These are phyloP conservation scores for Brassicogethes aeneus DNA, from an alignment of 2,888 invertebrate species.

Conservation along the genomic window DNA sequence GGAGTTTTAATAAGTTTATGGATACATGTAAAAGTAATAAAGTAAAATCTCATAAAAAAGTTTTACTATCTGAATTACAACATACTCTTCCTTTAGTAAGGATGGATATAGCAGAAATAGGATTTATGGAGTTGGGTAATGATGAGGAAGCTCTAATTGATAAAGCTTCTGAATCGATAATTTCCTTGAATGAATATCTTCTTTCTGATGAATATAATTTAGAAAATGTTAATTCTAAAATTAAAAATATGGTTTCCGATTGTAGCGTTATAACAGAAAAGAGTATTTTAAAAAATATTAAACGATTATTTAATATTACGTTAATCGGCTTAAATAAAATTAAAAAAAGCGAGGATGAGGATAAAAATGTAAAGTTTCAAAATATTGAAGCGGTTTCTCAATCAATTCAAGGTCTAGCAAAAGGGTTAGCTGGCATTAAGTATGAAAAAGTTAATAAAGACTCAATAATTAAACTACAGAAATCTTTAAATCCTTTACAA, in stretches of 20 bases:
- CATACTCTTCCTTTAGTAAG: slow-evolving; percentile 14
- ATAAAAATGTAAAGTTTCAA: slow-evolving; percentile 20
- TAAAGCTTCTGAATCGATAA: slow-evolving; percentile 11
- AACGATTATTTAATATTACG: background rate
- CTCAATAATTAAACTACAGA: slow-evolving; percentile 28
- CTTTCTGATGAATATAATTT: slow-evolving; percentile 6
- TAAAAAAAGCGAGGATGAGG: slow-evolving; percentile 18
- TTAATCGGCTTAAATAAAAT: slow-evolving; percentile 18
- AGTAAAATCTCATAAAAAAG: background rate
- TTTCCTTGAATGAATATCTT: slow-evolving; percentile 13
- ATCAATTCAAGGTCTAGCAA: slow-evolving; percentile 28
- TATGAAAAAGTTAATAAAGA: slow-evolving; percentile 26
- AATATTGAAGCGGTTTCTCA: slow-evolving; percentile 28
- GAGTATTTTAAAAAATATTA: slow-evolving; percentile 1
- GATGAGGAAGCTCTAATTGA: slow-evolving; percentile 13
- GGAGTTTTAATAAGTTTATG: background rate
- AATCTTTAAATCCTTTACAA: slow-evolving; percentile 32
- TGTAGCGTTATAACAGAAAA: background rate
- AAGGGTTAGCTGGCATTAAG: slow-evolving; percentile 32
- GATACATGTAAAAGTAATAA: background rate
- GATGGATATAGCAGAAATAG: slow-evolving; percentile 12
- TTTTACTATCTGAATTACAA: slow-evolving; percentile 6
- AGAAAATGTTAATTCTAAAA: background rate
- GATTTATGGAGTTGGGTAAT: slow-evolving; percentile 8
- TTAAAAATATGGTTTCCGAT: background rate